Conservation (phyloP, 2,888 invertebrate genomes). For the Eupithecia tripunctaria region DNA sequence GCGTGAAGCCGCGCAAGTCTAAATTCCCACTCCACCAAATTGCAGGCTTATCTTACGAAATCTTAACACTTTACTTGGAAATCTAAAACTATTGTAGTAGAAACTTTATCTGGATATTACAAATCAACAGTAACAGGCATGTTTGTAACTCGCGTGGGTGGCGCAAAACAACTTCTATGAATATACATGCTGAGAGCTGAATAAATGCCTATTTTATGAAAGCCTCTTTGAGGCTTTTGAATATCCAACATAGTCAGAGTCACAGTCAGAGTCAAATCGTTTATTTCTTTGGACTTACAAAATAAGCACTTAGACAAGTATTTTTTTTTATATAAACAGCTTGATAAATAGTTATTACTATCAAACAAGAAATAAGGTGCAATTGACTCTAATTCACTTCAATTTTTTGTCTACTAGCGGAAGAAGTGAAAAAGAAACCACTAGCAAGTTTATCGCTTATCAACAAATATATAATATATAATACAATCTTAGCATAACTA, state of each 20-base stretch:
- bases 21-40: neutral
- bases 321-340: too few relatives aligned
- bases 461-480: too few relatives aligned
- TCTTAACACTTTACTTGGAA: neutral
- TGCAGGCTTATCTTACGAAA: neutral
- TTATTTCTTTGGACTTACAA: too few relatives aligned
- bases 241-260: neutral
- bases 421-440: too few relatives aligned
- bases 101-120: conserved; percentile 7
- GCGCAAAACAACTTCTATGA: conserved; percentile 17
- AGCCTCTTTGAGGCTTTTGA: conserved; percentile 18
- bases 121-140: conserved; percentile 22
- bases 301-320: too few relatives aligned
- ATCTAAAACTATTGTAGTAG: conserved; percentile 8
- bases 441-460: too few relatives aligned
- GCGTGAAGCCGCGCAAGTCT: neutral
- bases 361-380: too few relatives aligned
- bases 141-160: conserved; percentile 34
- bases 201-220: conserved; percentile 1
- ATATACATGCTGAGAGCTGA: conserved; percentile 11
- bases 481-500: too few relatives aligned
- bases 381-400: too few relatives aligned
- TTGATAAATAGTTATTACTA: too few relatives aligned
- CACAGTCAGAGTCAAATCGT: too few relatives aligned
- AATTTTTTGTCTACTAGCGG: too few relatives aligned